A percentile compares a stretch with the other conserved stretches of the same genome.
phyloP scores from a whole-genome alignment of 2,888 invertebrate genomes.

The Nemotelus nigrinus region DNA sequence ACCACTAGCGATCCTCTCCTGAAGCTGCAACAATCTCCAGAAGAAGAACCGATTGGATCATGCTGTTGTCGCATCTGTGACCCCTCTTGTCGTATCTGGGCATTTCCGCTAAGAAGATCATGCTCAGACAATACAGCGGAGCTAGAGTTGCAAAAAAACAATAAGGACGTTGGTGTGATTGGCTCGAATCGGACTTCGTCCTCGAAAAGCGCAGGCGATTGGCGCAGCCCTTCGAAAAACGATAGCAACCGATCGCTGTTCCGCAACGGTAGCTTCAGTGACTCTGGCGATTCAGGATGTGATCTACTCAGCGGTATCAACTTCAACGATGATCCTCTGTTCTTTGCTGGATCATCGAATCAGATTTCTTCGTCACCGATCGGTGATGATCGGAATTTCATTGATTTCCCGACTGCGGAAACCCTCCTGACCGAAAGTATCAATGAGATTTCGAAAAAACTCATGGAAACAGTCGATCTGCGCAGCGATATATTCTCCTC shows the following conservation, averaged over 20 bases:
- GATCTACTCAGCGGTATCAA: conserved; percentile 63
- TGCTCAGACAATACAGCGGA: conserved; percentile 61
- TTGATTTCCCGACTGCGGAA: conserved; percentile 56
- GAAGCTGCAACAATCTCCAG: neutral
- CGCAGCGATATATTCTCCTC: conserved; percentile 49
- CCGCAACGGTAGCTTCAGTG: conserved; percentile 56
- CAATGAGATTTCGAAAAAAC: conserved; percentile 64
- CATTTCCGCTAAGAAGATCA: conserved; percentile 63
- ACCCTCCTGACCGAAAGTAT: conserved; percentile 63
- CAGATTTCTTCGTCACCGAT: conserved; percentile 30
- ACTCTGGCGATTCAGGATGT: conserved; percentile 60
- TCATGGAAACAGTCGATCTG: conserved; percentile 63
- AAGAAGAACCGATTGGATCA: conserved; percentile 42
- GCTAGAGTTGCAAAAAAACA: conserved; percentile 51
- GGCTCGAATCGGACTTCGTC: conserved; percentile 58
- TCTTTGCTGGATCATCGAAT: conserved; percentile 53
- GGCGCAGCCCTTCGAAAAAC: conserved; percentile 4
- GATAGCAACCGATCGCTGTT: conserved; percentile 32
- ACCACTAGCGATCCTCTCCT: neutral
- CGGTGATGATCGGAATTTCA: conserved; percentile 37
- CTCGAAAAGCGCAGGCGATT: conserved; percentile 1
- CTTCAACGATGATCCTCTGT: conserved; percentile 59
- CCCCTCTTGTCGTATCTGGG: conserved; percentile 63
- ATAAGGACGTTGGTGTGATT: conserved; percentile 56
- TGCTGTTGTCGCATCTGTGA: conserved; percentile 60